Evolutionary conservation across 2,888 invertebrate species (phyloP).

Genomic region (Mycogona germanica): DNA sequence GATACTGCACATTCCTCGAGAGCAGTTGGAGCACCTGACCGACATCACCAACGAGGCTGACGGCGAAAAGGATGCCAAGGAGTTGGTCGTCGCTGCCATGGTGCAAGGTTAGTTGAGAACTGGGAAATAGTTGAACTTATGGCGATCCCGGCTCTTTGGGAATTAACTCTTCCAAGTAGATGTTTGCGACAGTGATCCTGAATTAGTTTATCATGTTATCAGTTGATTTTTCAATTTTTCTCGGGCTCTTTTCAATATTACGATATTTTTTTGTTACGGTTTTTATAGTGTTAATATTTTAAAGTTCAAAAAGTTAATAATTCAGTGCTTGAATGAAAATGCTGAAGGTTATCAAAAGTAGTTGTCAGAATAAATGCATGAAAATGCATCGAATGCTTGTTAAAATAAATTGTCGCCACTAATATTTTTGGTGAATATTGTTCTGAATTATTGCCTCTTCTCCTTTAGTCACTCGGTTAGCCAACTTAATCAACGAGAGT

Average conservation of each 20-base stretch:
- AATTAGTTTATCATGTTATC: neutral
- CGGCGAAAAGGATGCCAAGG: slow-evolving; percentile 49
- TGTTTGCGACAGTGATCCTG: neutral
- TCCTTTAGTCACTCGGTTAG: slow-evolving; percentile 41
- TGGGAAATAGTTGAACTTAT: too few species aligned
- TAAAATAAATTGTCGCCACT: neutral
- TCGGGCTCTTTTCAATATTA: too few species aligned
- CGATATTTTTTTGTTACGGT: too few species aligned
- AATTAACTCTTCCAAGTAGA: neutral
- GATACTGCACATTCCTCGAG: slow-evolving; percentile 57
- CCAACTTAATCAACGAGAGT: slow-evolving; percentile 44
- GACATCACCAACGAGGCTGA: slow-evolving; percentile 47
- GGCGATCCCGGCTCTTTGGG: neutral
- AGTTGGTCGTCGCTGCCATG: slow-evolving; percentile 55
- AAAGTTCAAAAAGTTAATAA: too few species aligned
- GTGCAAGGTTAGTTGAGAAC: slow-evolving; percentile 47
- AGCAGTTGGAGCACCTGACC: slow-evolving; percentile 52
- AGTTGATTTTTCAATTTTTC: too few species aligned
- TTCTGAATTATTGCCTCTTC: slow-evolving; percentile 3
- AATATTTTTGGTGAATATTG: neutral
- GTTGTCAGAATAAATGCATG: too few species aligned
- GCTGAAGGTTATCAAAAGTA: too few species aligned
- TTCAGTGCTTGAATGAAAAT: too few species aligned
- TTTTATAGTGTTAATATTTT: too few species aligned
- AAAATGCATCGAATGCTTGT: too few species aligned